Conservation (phyloP, 2,888 invertebrate genomes). For the Phalera bucephala region DNA sequence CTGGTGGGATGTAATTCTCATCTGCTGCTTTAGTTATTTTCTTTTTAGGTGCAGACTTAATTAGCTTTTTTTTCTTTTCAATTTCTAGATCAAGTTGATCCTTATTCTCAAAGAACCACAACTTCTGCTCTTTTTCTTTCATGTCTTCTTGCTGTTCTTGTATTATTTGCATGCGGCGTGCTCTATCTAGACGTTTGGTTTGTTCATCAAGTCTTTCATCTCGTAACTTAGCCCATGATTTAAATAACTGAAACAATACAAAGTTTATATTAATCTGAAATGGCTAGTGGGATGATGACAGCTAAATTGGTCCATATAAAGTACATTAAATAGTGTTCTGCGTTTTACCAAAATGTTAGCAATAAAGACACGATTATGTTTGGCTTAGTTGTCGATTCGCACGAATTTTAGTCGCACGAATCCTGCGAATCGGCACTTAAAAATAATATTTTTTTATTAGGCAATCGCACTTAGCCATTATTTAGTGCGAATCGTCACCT, state of each 20-base stretch:
- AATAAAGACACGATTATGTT: no score
- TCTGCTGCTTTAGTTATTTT: constrained; percentile 73
- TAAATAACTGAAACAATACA: constrained; percentile 81
- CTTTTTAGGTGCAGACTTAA: constrained; percentile 58
- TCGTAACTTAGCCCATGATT: constrained; percentile 83
- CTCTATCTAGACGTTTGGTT: constrained; percentile 81
- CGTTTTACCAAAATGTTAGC: no score
- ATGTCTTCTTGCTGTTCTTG: constrained; percentile 81
- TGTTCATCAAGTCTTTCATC: constrained; percentile 83
- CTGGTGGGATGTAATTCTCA: constrained; percentile 88
- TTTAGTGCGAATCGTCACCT: no score
- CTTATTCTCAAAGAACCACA: constrained; percentile 93
- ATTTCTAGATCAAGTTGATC: constrained; percentile 89
- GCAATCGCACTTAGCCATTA: no score
- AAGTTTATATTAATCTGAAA: no score
- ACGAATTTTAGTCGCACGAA: no score
- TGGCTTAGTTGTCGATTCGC: no score
- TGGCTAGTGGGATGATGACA: no score
- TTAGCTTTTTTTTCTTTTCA: constrained; percentile 79
- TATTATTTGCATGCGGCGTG: constrained; percentile 68
- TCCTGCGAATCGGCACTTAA: no score
- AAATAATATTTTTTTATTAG: no score
- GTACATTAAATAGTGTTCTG: no score
- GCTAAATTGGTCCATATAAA: no score
- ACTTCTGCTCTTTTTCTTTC: constrained; percentile 82